Evolutionary conservation across 2,797 vertebrate species (phyloP).

Genomic region (Molossus alvarezi): DNA sequence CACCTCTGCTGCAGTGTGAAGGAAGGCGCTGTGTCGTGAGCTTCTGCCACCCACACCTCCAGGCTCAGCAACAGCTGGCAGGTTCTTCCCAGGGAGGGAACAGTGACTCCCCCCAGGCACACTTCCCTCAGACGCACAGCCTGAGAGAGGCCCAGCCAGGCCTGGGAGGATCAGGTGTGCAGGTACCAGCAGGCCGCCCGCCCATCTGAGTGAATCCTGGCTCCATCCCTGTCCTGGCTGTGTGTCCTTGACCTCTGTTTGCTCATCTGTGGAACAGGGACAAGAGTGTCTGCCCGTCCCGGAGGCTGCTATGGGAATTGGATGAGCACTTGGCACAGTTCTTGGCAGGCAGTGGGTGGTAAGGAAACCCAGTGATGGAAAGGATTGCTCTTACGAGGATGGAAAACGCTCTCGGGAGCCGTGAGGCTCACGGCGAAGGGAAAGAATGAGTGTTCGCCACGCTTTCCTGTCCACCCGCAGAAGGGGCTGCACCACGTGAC

Average conservation of each 20-base stretch:
- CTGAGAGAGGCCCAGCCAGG: background rate
- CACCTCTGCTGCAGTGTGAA: background rate
- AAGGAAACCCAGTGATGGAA: background rate
- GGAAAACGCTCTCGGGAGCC: accelerated
- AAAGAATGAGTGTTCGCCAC: accelerated
- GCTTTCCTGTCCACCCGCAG: accelerated
- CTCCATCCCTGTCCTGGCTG: background rate
- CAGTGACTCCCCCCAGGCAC: accelerated
- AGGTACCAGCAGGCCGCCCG: background rate
- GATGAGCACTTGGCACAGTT: accelerated
- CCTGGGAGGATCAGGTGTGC: accelerated
- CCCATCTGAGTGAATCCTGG: background rate
- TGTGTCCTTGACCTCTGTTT: background rate
- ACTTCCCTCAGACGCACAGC: no score
- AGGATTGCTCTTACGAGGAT: accelerated
- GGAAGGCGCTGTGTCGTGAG: background rate
- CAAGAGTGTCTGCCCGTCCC: accelerated
- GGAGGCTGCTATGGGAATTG: background rate
- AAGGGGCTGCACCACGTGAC: accelerated
- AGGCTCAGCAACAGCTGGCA: background rate
- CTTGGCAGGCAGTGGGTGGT: accelerated
- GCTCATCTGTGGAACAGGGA: background rate
- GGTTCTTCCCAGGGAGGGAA: background rate
- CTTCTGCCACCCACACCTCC: background rate
- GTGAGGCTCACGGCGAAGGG: background rate